A percentile compares a stretch with the other conserved stretches of the same genome.
These are phyloP conservation scores for Drosophila takahashii DNA, from an alignment of 1,140 invertebrate genomes.

Conservation along the genomic window DNA sequence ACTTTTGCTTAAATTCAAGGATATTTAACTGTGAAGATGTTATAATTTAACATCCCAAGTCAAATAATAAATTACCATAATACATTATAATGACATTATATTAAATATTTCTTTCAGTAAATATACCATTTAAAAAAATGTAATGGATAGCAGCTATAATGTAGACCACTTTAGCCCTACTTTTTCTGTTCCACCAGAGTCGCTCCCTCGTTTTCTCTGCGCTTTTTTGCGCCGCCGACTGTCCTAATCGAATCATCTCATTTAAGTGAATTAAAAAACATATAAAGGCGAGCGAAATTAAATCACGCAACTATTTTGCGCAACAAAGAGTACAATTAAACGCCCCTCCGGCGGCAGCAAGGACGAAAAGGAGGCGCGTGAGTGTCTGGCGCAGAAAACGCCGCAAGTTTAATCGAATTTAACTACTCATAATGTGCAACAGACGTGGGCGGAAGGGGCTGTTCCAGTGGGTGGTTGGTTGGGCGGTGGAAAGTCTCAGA, in stretches of 20 bases:
- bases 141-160: background rate
- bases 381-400: slow-evolving; percentile 48
- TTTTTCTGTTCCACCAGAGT: background rate
- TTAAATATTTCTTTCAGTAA: too few species aligned
- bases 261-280: slow-evolving; percentile 78
- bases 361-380: slow-evolving; percentile 23
- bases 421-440: slow-evolving; percentile 82
- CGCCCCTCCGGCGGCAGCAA: slow-evolving; percentile 18
- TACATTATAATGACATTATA: too few species aligned
- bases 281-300: slow-evolving; percentile 75
- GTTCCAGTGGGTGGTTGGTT: background rate
- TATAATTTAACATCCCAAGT: too few species aligned
- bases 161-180: slow-evolving; percentile 1
- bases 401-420: slow-evolving; percentile 84
- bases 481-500: slow-evolving; percentile 19
- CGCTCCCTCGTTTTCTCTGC: background rate
- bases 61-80: too few species aligned
- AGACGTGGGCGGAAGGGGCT: slow-evolving; percentile 35
- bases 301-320: slow-evolving; percentile 80
- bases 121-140: too few species aligned
- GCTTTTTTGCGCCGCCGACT: slow-evolving; percentile 15
- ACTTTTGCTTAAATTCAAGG: background rate
- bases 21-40: background rate
- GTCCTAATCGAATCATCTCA: slow-evolving; percentile 65
- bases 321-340: slow-evolving; percentile 80